These are phyloP conservation scores for Enchytraeus crypticus DNA, from an alignment of 2,888 invertebrate genomes.

Conservation along the genomic window DNA sequence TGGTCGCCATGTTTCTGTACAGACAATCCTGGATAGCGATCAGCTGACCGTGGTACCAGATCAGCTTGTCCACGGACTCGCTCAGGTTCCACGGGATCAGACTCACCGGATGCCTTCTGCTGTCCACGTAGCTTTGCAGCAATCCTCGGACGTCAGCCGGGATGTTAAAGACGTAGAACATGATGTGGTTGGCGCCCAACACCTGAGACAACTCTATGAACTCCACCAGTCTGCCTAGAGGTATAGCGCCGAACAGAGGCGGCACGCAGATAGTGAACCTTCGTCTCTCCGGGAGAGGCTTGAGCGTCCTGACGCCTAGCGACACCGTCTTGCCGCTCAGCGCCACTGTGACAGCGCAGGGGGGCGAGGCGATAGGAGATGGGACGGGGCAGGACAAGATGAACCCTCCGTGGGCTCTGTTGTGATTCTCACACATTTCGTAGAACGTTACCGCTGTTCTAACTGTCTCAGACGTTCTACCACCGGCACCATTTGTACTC, in stretches of 20 bases:
- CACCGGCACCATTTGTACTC: background rate
- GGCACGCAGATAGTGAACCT: constrained; percentile 39
- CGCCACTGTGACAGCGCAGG: constrained; percentile 6
- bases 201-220: constrained; percentile 40
- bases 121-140: constrained; percentile 33
- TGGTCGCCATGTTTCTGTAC: constrained; percentile 38
- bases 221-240: constrained; percentile 33
- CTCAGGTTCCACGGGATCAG: constrained; percentile 37
- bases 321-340: background rate
- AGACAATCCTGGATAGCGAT: constrained; percentile 44
- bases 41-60: constrained; percentile 45
- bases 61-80: constrained; percentile 9
- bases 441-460: constrained; percentile 20
- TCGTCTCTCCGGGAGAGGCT: background rate
- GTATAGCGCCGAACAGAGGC: constrained; percentile 39
- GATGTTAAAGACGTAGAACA: constrained; percentile 36
- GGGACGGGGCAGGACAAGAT: constrained; percentile 40
- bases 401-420: constrained; percentile 38
- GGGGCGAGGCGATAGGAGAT: background rate
- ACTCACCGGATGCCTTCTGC: constrained; percentile 26
- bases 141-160: constrained; percentile 28
- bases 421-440: constrained; percentile 47
- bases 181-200: constrained; percentile 35
- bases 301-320: constrained; percentile 2
- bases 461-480: too few relatives aligned